Base-by-base conservation (phyloP, 2,888 invertebrate species). In the Protophormia terraenovae region DNA sequence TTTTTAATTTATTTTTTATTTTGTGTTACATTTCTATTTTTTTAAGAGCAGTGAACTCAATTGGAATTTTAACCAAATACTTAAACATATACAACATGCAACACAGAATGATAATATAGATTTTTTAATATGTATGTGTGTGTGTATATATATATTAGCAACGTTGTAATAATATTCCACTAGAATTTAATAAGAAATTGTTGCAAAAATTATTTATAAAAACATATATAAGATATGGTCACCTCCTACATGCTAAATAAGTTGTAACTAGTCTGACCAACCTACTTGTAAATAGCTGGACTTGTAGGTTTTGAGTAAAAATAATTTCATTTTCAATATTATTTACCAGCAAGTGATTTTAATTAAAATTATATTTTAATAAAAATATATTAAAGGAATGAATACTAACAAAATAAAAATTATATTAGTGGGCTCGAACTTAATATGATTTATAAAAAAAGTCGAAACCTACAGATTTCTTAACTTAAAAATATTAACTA, bases 21-120 rank as follows among this genome's bases (percentile, higher is more conserved):
- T 72, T 66, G 38, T 41, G n/a, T 24, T 55, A n/a, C 47, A 69
- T 77, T 75, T 62, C 4, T 22, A 50, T 66, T 60, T 55, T 24
- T 64, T 47, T 69, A 58, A 85, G 81, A 75, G 73, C 84, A 85
- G 69, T 85, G 78, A 85, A 81, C 81, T 85, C 78, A 75, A 73
- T 78, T 73, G 78, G 62, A 85, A 85, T 73, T 55, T 55, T n/a
- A n/a, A 80, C 45, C 64, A 41, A 6, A 24, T 24, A 24, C 50
- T 50, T 10, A 50, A 27, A 60, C n/a, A 45, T 8, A n/a, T n/a
- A 22, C 5, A 47, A n/a, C 6, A 60, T 5, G 22, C 6, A 32
- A 58, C n/a, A 62, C 58, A 62, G n/a, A 41, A 29, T 27, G 47
- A 35, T 22, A 76, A 55, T 16, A 41, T 53, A 50, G 3, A 50